phyloP scores from a whole-genome alignment of 2,888 invertebrate genomes.

The Cartodere bifasciata region DNA sequence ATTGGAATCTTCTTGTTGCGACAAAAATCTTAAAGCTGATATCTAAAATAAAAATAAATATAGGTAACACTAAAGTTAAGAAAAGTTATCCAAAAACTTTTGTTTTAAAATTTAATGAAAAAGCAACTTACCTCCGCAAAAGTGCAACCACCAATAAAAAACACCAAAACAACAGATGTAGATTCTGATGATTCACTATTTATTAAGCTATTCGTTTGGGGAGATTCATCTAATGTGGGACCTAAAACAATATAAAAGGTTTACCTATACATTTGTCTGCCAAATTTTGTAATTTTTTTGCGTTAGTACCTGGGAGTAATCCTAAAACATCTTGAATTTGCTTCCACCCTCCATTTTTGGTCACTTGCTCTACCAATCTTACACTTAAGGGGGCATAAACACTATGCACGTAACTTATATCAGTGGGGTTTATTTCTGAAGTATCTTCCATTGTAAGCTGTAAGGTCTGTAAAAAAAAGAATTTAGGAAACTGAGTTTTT shows the following conservation, averaged over 20 bases:
- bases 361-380: constrained; percentile 68
- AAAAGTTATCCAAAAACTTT: constrained; percentile 5
- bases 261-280: not conserved
- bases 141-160: constrained; percentile 95
- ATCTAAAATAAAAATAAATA: constrained; percentile 34
- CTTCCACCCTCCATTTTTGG: constrained; percentile 64
- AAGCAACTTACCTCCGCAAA: constrained; percentile 64
- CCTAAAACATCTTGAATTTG: constrained; percentile 74
- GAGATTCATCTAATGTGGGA: constrained; percentile 55
- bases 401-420: constrained; percentile 84
- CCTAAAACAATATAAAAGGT: constrained; percentile 27
- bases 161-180: constrained; percentile 70
- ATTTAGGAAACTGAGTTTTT: no score
- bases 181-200: constrained; percentile 37
- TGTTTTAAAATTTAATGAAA: constrained; percentile 2
- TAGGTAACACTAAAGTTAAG: constrained; percentile 4
- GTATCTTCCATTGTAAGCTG: constrained; percentile 81
- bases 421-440: constrained; percentile 68
- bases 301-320: constrained; percentile 53
- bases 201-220: constrained; percentile 28
- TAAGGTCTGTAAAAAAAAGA: constrained; percentile 54
- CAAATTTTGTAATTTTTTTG: not conserved
- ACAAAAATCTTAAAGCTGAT: constrained; percentile 59
- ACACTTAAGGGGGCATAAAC: constrained; percentile 90
- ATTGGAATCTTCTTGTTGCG: constrained; percentile 66